Evolutionary conservation across 2,113 vertebrate genomes (phyloP).

Genomic region (Poeciliopsis turrubarensis): DNA sequence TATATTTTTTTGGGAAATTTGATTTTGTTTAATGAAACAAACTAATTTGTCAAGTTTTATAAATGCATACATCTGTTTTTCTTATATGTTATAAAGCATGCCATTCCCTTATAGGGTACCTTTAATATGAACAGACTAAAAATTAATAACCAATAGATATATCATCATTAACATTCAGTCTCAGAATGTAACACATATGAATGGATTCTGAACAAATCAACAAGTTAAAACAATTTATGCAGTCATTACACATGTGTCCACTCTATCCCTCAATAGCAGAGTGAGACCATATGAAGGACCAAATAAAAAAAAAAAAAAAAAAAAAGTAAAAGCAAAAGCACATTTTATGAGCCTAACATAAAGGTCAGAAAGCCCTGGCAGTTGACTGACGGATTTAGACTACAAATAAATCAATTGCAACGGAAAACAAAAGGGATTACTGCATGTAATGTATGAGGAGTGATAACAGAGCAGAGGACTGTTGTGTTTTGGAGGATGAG

Average conservation of each 20-base stretch:
- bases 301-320: conserved; percentile 4
- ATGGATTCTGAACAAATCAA: conserved; percentile 40
- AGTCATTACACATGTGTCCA: conserved; percentile 56
- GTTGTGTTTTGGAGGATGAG: conserved; percentile 77
- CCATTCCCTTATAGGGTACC: conserved; percentile 33
- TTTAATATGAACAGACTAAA: conserved; percentile 15
- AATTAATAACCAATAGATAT: neutral
- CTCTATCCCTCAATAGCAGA: conserved; percentile 1
- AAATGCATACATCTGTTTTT: neutral
- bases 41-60: neutral
- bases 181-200: conserved; percentile 41
- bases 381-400: conserved; percentile 26
- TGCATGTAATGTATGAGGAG: conserved; percentile 64
- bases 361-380: conserved; percentile 25
- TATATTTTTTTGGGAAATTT: too few relatives aligned
- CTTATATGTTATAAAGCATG: neutral
- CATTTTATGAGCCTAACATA: conserved; percentile 28
- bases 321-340: conserved; percentile 13
- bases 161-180: conserved; percentile 27
- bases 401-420: conserved; percentile 26
- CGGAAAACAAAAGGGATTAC: conserved; percentile 36
- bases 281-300: conserved; percentile 58
- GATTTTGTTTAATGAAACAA: neutral
- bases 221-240: conserved; percentile 41
- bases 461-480: conserved; percentile 74